Evolutionary conservation across 23 tunicate species (phyloP).

Genomic region (Trididemnum clinides): DNA sequence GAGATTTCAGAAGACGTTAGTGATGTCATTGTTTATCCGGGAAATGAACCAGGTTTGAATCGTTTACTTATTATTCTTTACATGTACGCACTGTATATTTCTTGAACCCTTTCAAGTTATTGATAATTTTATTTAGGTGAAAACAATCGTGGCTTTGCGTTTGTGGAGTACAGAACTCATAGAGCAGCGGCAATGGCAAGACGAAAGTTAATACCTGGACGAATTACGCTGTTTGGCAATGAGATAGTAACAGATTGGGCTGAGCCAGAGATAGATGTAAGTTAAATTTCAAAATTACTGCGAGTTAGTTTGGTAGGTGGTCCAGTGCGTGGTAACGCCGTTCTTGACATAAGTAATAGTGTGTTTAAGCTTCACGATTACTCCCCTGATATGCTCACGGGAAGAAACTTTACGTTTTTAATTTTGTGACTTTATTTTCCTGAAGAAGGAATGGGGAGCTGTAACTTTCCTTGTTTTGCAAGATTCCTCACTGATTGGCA

Average conservation of each 20-base stretch:
- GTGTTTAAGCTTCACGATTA: too few relatives aligned
- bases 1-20: constrained; percentile 93
- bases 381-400: too few relatives aligned
- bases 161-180: constrained; percentile 90
- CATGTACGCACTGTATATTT: not conserved
- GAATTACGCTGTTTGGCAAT: constrained; percentile 93
- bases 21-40: constrained; percentile 91
- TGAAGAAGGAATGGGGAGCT: too few relatives aligned
- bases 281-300: too few relatives aligned
- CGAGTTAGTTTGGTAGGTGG: too few relatives aligned
- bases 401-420: too few relatives aligned
- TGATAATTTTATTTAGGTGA: constrained; percentile 86
- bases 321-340: too few relatives aligned
- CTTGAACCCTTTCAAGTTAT: not conserved
- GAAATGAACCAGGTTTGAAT: constrained; percentile 72
- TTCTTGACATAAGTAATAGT: too few relatives aligned
- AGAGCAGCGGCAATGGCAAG: constrained; percentile 97
- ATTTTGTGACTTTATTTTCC: too few relatives aligned
- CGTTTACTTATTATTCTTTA: not conserved
- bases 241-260: constrained; percentile 99
- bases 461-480: too few relatives aligned
- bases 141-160: constrained; percentile 91
- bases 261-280: constrained; percentile 97
- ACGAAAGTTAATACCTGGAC: constrained; percentile 86
- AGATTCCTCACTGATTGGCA: too few relatives aligned